Percentiles rank a stretch among this genome's conserved stretches.
phyloP scores from a whole-genome alignment of 2,113 vertebrate genomes.

The Oceanites oceanicus region DNA sequence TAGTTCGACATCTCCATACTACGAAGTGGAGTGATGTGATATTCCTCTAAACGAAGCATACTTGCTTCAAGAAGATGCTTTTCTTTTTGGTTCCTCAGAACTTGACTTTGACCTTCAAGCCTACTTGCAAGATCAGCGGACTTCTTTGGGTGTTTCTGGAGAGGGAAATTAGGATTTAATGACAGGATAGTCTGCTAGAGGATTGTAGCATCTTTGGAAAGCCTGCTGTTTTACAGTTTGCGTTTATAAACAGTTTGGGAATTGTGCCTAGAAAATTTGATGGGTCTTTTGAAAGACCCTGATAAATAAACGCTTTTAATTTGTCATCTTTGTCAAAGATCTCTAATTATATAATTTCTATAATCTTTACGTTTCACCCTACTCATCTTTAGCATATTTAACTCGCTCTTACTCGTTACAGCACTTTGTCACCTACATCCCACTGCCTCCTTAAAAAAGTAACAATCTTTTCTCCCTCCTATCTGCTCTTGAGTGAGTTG shows the following conservation, averaged over 20 bases:
- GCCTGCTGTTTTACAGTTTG: not conserved
- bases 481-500: not conserved
- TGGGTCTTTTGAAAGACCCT: not conserved
- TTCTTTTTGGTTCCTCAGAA: not conserved
- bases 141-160: not conserved
- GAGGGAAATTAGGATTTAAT: not conserved
- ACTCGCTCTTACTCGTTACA: not conserved
- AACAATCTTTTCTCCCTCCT: not conserved
- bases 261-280: not conserved
- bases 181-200: not conserved
- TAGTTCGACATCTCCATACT: not conserved
- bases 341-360: not conserved
- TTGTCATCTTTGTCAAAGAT: not conserved
- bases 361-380: not conserved
- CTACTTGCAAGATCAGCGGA: not conserved
- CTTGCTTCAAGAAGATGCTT: not conserved
- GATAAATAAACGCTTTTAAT: not conserved
- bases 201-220: not conserved
- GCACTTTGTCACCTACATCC: constrained; percentile 1
- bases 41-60: not conserved
- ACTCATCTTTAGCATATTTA: not conserved
- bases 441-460: not conserved
- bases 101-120: not conserved
- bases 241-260: not conserved
- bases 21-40: not conserved